Conservation (phyloP, 2,113 vertebrate genomes). For the Mormoops blainvillei region DNA sequence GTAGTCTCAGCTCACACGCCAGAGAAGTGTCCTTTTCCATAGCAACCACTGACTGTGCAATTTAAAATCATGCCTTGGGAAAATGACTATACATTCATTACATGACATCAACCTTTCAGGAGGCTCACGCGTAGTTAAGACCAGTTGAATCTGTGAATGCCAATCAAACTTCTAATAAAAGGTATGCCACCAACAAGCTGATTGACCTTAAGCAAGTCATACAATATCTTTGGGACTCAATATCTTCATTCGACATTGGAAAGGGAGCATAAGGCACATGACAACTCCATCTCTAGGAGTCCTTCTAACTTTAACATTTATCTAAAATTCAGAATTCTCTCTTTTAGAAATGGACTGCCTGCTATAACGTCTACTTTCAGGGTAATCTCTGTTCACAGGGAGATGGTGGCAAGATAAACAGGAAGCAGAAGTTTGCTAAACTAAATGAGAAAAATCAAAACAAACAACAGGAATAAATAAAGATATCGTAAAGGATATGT, state of each 20-base stretch:
- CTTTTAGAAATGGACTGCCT: background rate
- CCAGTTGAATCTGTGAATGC: background rate
- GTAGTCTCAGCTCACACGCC: background rate
- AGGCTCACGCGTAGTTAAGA: background rate
- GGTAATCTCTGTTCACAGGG: background rate
- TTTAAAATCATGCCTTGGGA: background rate
- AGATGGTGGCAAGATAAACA: background rate
- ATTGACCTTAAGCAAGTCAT: background rate
- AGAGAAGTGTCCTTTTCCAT: background rate
- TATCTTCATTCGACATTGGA: background rate
- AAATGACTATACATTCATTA: background rate
- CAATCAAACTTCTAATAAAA: background rate
- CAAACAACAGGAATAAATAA: background rate
- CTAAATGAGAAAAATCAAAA: background rate
- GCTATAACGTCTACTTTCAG: background rate
- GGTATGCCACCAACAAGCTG: background rate
- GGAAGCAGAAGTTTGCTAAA: background rate
- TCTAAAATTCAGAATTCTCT: background rate
- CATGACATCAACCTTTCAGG: background rate
- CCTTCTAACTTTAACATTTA: background rate
- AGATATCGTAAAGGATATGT: background rate
- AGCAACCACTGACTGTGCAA: background rate
- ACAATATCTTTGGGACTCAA: background rate
- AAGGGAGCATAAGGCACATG: background rate
- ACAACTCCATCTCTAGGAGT: background rate